A percentile compares a stretch with the other conserved stretches of the same genome.
phyloP scores from a whole-genome alignment of 2,888 invertebrate genomes.

The Epinotia demarniana region DNA sequence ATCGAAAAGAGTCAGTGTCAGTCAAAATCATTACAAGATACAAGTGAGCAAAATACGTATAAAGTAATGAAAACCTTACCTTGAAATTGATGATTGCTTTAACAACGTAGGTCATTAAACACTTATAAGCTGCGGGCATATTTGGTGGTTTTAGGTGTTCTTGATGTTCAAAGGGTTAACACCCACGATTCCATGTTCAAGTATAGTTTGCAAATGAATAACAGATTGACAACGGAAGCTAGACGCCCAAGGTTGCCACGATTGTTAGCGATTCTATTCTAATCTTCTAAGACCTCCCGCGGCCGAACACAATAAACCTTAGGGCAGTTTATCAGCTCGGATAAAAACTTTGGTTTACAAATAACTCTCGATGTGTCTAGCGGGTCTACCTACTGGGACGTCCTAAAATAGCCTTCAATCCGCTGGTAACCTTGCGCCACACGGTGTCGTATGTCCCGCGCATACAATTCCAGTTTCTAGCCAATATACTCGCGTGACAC shows the following conservation, averaged over 20 bases:
- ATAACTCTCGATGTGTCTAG: slow-evolving; percentile 29
- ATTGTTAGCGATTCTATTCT: slow-evolving; percentile 6
- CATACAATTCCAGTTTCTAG: slow-evolving; percentile 37
- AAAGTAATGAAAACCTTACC: no score
- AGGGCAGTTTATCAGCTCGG: slow-evolving; percentile 17
- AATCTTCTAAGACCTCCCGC: slow-evolving; percentile 21
- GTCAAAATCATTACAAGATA: no score
- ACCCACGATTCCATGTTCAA: background rate
- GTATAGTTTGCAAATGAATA: background rate
- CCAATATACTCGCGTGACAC: slow-evolving; percentile 33
- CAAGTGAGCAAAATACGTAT: no score
- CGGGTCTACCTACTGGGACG: slow-evolving; percentile 16
- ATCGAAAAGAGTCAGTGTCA: no score
- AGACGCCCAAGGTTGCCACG: slow-evolving; percentile 2
- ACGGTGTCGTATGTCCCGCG: slow-evolving; percentile 42
- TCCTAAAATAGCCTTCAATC: slow-evolving; percentile 45
- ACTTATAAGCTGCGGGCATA: no score
- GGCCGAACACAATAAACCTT: background rate
- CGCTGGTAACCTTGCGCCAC: slow-evolving; percentile 35
- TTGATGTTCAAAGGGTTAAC: no score
- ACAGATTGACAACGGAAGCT: slow-evolving; percentile 11
- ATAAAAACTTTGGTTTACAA: slow-evolving; percentile 30
- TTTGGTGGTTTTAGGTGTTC: no score
- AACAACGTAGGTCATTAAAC: no score
- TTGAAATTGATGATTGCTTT: no score